Base-by-base conservation (phyloP, 2,888 invertebrate genomes). In the Aspidapion aeneum region DNA sequence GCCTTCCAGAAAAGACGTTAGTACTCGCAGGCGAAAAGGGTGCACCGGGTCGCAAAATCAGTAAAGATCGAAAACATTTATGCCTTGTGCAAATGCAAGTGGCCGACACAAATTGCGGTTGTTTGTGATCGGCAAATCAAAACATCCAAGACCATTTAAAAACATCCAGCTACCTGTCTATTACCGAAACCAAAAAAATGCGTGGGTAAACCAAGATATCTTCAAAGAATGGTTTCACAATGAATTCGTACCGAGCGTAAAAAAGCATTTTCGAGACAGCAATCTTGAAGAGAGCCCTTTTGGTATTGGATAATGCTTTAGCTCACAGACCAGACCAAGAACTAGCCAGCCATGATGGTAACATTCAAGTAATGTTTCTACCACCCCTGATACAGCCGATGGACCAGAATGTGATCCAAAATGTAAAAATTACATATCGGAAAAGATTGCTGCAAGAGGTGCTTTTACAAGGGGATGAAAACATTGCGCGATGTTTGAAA, bases 1-100 rank as follows among this genome's bases (percentile, higher is more conserved):
- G 50, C 18, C 55, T 58, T 17, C 61, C 58, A 54, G 55, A 60
- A 21, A 62, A 55, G 22, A 64, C 60, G 18, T 60, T 21, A 19
- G 60, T 60, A 22, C 65, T 63, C 21, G 55, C 35, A 56, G 51
- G 49, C 51, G 62, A 59, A 64, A 62, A 64, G 54, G 1, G 52
- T 52, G 62, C 61, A 58, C 62, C 64, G 16, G 58, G 63, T 1
- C 35, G 58, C n/a, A 63, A 64, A 57, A 61, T 64, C n/a, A 58
- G 61, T 49, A 64, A 67, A 58, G 60, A 67, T 21, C 50, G 64
- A 55, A 57, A 18, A 65, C 63, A 17, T 65, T 66, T 61, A 48
- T 65, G 55, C 50, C 59, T 19, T 66, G 64, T 57, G 20, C 55
- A 21, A 68, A 61, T 61, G 61, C 60, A 55, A 62, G 22, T 55